Percentiles rank a stretch among this genome's conserved stretches.
phyloP scores from a whole-genome alignment of 2,797 vertebrate species.

The Pseudochirops cupreus region DNA sequence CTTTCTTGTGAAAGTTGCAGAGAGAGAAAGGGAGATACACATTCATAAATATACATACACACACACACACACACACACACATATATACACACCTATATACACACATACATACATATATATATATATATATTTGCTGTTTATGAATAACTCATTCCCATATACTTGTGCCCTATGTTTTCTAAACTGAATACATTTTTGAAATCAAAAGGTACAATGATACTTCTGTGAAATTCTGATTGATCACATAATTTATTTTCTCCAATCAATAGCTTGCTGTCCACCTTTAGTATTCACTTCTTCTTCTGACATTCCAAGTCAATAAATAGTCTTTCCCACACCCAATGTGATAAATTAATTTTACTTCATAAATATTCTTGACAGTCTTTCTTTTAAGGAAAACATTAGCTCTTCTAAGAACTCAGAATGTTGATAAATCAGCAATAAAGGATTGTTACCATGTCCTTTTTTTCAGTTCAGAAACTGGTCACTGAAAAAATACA shows the following conservation, averaged over 20 bases:
- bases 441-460: background rate
- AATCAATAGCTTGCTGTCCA: background rate
- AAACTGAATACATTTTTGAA: background rate
- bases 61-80: too few species aligned
- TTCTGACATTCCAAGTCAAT: background rate
- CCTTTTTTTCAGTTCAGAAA: background rate
- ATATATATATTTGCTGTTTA: background rate
- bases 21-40: background rate
- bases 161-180: background rate
- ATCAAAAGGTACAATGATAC: conserved; percentile 29
- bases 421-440: background rate
- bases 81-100: too few species aligned
- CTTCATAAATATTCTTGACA: conserved; percentile 25
- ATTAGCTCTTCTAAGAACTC: background rate
- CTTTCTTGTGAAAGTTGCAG: background rate
- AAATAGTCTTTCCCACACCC: background rate
- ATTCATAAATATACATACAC: too few species aligned
- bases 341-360: background rate
- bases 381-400: background rate
- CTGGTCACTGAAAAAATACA: background rate
- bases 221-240: conserved; percentile 28
- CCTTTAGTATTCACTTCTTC: background rate
- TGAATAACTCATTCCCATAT: background rate
- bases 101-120: background rate
- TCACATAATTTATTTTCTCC: background rate